These are phyloP conservation scores for Eulacestoma nigropectus DNA, from an alignment of 2,113 vertebrate species.

Conservation along the genomic window DNA sequence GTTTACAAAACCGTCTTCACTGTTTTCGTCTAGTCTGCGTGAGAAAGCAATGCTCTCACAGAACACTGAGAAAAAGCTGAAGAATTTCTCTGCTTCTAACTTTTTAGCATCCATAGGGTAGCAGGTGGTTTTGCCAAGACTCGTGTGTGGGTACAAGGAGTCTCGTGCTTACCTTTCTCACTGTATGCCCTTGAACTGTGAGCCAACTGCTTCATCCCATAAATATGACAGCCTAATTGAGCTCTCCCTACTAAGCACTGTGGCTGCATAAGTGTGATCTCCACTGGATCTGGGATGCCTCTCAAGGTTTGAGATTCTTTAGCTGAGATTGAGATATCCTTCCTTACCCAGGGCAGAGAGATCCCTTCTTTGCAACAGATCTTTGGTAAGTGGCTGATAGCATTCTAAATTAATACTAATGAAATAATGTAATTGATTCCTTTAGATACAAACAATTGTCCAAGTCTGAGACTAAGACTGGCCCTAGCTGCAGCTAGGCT, in stretches of 20 bases:
- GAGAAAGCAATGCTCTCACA: no score
- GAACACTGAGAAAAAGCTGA: no score
- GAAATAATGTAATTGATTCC: not conserved
- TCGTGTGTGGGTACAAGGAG: not conserved
- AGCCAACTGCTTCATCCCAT: not conserved
- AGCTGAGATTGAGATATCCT: not conserved
- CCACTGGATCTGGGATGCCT: not conserved
- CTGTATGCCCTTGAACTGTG: not conserved
- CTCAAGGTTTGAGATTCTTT: not conserved
- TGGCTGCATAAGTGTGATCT: not conserved
- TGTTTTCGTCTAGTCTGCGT: no score
- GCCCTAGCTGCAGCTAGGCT: not conserved
- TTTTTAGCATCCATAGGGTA: no score
- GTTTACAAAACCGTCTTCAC: no score
- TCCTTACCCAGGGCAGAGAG: not conserved
- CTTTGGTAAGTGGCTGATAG: not conserved
- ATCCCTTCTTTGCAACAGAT: not conserved
- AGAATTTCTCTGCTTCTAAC: no score
- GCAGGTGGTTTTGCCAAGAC: not conserved
- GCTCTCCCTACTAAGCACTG: not conserved
- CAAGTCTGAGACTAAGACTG: not conserved
- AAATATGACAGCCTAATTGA: not conserved
- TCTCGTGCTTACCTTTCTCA: not conserved
- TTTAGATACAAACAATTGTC: not conserved
- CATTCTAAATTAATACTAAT: not conserved